Evolutionary conservation across 2,113 vertebrate genomes (phyloP), one percentile per base, ranked within the genome.

Genomic region (Hemichromis elongatus): DNA sequence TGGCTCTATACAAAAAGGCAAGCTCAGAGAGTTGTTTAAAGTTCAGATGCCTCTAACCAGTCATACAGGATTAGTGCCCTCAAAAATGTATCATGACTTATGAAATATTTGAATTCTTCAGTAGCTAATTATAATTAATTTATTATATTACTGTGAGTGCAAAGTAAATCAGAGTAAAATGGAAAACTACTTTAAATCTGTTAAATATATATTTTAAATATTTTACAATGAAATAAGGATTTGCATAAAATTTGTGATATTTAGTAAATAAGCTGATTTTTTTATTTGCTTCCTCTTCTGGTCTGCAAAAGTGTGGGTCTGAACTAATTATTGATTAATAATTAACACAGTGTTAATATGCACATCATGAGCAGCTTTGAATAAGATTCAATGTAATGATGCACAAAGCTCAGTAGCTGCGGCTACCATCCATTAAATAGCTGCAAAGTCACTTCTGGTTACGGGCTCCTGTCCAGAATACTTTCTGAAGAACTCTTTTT

Each of bases 381-480:
- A 68, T 26, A 9, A 28, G 63, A 79, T 66, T 86, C 85, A 56
- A 80, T 59, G 80, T 52, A 77, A 89, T 40, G 56, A 53, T 84
- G 42, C 30, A 57, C 81, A 85, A 4, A 83, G 80, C 56, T n/a
- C 70, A 85, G 78, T 16, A 30, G 33, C 86, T 81, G 82, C 55
- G 80, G 82, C 85, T 75, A 80, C 84, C 40, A 78, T 87, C 88
- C 86, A 87, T 87, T 33, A 87, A 88, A 87, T 10, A 81, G 42
- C 80, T 80, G 82, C 86, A 82, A 87, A 83, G 68, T 83, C 86
- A 90, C 86, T 89, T 80, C 82, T 80, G 66, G 75, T 85, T 73
- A 57, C 84, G 90, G 86, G 86, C 86, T 86, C 54, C 57, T 75
- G 80, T 61, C 82, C 73, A 91, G 78, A 91, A 87, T 88, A 93